Evolutionary conservation across 1,140 invertebrate species (phyloP).

Genomic region (Tetragnatha versicolor): DNA sequence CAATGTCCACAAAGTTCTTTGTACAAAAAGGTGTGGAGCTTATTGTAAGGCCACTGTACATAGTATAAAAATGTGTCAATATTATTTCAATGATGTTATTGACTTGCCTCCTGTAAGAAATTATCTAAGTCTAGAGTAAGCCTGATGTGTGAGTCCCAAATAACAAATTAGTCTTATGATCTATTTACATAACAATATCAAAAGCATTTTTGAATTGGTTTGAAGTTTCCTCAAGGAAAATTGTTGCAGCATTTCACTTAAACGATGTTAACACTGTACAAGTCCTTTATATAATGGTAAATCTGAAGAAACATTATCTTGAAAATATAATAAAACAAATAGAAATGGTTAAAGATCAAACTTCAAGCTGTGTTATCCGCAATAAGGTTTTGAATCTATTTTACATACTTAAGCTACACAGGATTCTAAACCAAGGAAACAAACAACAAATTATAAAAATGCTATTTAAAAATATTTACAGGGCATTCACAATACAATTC

Average conservation of each 20-base stretch:
- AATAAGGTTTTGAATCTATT: not conserved
- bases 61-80: constrained; percentile 39
- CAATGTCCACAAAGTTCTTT: constrained; percentile 30
- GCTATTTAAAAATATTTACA: constrained; percentile 40
- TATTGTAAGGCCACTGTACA: constrained; percentile 55
- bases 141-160: constrained; percentile 39
- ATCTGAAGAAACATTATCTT: no score
- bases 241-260: no score
- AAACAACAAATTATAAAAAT: constrained; percentile 31
- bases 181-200: constrained; percentile 55
- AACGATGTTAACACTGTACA: no score
- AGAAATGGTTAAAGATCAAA: no score
- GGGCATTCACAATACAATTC: constrained; percentile 30
- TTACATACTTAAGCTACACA: not conserved
- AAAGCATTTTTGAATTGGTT: constrained; percentile 33
- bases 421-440: not conserved
- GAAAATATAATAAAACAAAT: no score
- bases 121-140: constrained; percentile 42
- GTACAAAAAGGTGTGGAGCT: constrained; percentile 52
- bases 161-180: constrained; percentile 40
- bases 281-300: not conserved
- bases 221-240: not conserved
- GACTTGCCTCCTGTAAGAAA: constrained; percentile 29
- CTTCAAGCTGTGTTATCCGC: no score
- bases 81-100: constrained; percentile 16